Percentiles rank a stretch among this genome's conserved stretches.
These are phyloP conservation scores for Cephalopachus bancanus DNA, from an alignment of 2,797 vertebrate genomes.

Conservation along the genomic window DNA sequence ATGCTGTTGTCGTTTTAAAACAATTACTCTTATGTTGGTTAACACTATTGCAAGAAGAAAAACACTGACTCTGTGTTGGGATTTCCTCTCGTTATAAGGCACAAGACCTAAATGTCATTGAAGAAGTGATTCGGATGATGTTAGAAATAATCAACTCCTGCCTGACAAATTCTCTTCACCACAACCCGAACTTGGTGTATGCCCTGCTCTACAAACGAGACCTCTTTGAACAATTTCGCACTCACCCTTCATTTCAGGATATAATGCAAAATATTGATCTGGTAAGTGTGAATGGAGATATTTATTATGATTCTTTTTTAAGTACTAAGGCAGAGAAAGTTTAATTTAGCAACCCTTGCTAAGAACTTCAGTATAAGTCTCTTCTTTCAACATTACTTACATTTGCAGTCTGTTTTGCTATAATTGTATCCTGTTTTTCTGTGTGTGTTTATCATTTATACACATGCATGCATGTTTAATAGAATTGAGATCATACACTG, in stretches of 20 bases:
- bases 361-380: neutral
- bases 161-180: slow-evolving; percentile 96
- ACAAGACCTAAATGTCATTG: slow-evolving; percentile 97
- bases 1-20: slow-evolving; percentile 2
- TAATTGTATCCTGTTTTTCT: neutral
- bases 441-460: neutral
- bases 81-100: slow-evolving; percentile 89
- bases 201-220: slow-evolving; percentile 98
- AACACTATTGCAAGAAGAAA: slow-evolving; percentile 13
- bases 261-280: slow-evolving; percentile 99
- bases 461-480: neutral
- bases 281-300: slow-evolving; percentile 89
- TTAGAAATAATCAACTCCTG: slow-evolving; percentile 99
- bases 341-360: neutral
- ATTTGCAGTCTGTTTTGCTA: neutral
- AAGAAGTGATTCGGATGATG: slow-evolving; percentile 99
- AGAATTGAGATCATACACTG: neutral
- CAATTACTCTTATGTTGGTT: neutral
- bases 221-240: slow-evolving; percentile 98
- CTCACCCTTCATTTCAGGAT: slow-evolving; percentile 98
- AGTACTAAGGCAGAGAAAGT: slow-evolving; percentile 12
- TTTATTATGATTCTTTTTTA: neutral
- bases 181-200: slow-evolving; percentile 99
- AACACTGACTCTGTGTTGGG: slow-evolving; percentile 60
- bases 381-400: neutral